Evolutionary conservation across 2,797 vertebrate genomes (phyloP), one percentile per base, ranked within the genome.

Genomic region (Gallinago solitaria): DNA sequence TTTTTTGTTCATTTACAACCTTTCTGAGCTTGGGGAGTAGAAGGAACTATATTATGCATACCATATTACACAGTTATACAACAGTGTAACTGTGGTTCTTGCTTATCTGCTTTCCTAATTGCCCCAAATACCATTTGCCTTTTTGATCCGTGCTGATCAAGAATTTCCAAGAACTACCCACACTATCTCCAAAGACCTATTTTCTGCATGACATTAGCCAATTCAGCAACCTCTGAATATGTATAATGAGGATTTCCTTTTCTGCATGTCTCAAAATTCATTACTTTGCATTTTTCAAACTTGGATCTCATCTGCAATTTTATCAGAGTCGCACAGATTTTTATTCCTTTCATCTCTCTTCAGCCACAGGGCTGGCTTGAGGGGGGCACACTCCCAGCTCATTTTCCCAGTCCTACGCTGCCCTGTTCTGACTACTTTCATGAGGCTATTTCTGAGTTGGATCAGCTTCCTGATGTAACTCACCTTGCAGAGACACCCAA

Each of bases 331-430:
- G 79, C 8, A 7, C 35, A 54, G 60, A 82, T 32, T 90, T 84
- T 74, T 93, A 67, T 79, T 87, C 67, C 83, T 95, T 96, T 96
- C 57, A 95, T 94, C 93, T 94, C 83, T 83, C 75, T 87, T 81
- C 51, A 82, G 90, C 83, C 89, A 83, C 35, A 61, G 92, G 95
- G 83, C 53, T 90, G 28, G 77, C 67, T 93, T 3, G 20, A 92
- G 71, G 83, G 47, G 12, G 4, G 30, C 60, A 13, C 3, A 18
- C 9, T 90, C 60, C 47, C 53, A 82, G 53, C 4, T 45, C 12
- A 27, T 45, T 74, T 82, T 67, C 81, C 68, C 67, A 87, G 39
- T 76, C 67, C 43, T 48, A 32, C 8, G n/a, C 28, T 67, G 67
- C 9, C 50, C 67, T 3, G 5, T 56, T 92, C 79, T 54, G 56